Evolutionary conservation across 2,888 invertebrate genomes (phyloP).

Genomic region (Notodonta dromedarius): DNA sequence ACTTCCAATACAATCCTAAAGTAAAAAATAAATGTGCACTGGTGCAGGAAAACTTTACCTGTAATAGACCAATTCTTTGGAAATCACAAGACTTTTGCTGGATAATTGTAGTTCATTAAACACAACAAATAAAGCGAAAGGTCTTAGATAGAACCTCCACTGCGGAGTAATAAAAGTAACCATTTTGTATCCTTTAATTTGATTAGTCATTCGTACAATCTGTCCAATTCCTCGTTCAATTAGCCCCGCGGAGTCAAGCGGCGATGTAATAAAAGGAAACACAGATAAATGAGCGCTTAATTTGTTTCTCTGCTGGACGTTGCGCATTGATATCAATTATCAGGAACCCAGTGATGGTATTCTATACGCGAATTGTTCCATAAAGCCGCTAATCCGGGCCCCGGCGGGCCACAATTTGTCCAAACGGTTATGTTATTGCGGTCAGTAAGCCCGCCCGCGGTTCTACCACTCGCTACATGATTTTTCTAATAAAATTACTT

Average conservation of each 20-base stretch:
- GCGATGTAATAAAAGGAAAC: slow-evolving; percentile 61
- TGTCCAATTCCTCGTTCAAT: slow-evolving; percentile 44
- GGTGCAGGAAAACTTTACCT: too few relatives aligned
- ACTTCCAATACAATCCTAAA: too few relatives aligned
- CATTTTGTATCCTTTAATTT: slow-evolving; percentile 34
- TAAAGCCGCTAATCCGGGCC: slow-evolving; percentile 79
- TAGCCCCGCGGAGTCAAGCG: slow-evolving; percentile 51
- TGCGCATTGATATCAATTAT: slow-evolving; percentile 81
- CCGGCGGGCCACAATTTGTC: slow-evolving; percentile 78
- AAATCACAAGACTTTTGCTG: too few relatives aligned
- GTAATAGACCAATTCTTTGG: too few relatives aligned
- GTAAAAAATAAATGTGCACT: too few relatives aligned
- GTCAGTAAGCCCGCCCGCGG: slow-evolving; percentile 69
- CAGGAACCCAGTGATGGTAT: slow-evolving; percentile 63
- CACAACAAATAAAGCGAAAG: neutral
- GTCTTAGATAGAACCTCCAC: neutral
- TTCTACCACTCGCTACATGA: slow-evolving; percentile 62
- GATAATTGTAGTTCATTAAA: neutral
- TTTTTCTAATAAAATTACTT: slow-evolving; percentile 69
- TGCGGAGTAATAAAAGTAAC: slow-evolving; percentile 28
- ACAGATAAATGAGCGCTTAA: slow-evolving; percentile 66
- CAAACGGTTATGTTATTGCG: slow-evolving; percentile 83
- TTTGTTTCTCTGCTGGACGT: slow-evolving; percentile 63
- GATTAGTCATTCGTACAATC: slow-evolving; percentile 43
- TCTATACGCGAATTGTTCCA: slow-evolving; percentile 73